Percentiles rank a stretch among this genome's conserved stretches.
Evolutionary conservation across 2,888 invertebrate genomes (phyloP).

Genomic region (Temnothorax ravouxi): DNA sequence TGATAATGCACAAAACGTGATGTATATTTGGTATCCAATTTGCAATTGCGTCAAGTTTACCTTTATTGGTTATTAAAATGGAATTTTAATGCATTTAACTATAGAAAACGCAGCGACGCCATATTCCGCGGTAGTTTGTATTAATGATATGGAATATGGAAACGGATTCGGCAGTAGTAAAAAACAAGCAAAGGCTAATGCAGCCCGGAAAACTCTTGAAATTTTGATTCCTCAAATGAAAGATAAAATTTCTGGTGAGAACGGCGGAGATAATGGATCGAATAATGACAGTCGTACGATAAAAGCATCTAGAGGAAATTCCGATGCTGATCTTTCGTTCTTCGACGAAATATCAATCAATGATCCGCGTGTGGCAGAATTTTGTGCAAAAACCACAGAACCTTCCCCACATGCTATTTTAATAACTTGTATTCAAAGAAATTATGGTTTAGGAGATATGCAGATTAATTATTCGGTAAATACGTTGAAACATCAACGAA

Average conservation of each 20-base stretch:
- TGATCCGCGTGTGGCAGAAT: constrained; percentile 97
- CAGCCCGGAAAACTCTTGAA: constrained; percentile 95
- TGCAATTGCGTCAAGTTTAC: background rate
- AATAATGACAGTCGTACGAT: constrained; percentile 84
- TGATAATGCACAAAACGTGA: background rate
- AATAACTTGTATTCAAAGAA: constrained; percentile 96
- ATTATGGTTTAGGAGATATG: constrained; percentile 96
- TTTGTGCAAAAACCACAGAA: constrained; percentile 98
- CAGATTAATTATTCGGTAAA: constrained; percentile 95
- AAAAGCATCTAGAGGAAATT: constrained; percentile 83
- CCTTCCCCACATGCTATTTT: constrained; percentile 98
- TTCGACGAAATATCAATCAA: constrained; percentile 97
- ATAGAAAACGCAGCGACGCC: constrained; percentile 96
- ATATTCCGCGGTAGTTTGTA: constrained; percentile 97
- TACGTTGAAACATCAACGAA: constrained; percentile 95
- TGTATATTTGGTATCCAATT: background rate
- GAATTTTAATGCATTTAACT: constrained; percentile 48
- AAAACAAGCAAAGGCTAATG: constrained; percentile 97
- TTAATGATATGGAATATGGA: constrained; percentile 97
- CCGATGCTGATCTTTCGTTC: constrained; percentile 87
- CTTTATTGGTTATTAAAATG: constrained; percentile 11
- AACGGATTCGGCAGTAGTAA: constrained; percentile 98
- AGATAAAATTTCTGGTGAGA: constrained; percentile 91
- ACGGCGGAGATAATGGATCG: constrained; percentile 86
- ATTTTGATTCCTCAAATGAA: constrained; percentile 97